Percentiles rank a stretch among this genome's conserved stretches.
Evolutionary conservation across 2,113 vertebrate genomes (phyloP).

Genomic region (Hippocampus barbouri): DNA sequence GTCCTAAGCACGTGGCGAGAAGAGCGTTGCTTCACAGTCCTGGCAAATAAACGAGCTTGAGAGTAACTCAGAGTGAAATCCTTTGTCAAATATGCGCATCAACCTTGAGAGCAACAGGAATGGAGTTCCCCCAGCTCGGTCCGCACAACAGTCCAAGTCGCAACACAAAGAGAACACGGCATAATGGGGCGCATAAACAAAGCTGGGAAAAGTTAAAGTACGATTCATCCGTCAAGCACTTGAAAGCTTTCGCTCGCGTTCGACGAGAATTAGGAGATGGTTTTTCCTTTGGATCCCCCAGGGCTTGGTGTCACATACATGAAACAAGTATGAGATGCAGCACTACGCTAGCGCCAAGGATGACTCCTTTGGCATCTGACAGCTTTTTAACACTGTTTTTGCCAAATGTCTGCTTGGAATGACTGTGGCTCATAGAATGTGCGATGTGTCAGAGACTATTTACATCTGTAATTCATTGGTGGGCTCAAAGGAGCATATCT

Average conservation of each 20-base stretch:
- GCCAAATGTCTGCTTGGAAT: neutral
- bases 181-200: constrained; percentile 10
- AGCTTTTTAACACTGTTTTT: neutral
- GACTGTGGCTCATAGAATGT: neutral
- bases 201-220: constrained; percentile 9
- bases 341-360: neutral
- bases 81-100: constrained; percentile 6
- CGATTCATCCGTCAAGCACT: constrained; percentile 19
- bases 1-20: neutral
- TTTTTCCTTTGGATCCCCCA: constrained; percentile 10
- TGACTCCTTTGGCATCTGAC: neutral
- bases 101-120: constrained; percentile 3
- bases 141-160: neutral
- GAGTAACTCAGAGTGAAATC: neutral
- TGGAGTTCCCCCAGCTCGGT: neutral
- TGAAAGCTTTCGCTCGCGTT: constrained; percentile 23
- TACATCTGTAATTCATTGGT: neutral
- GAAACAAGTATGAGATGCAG: neutral
- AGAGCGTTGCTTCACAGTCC: neutral
- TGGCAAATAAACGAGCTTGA: neutral
- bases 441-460: neutral
- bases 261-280: constrained; percentile 35
- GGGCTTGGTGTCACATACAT: neutral
- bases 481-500: neutral
- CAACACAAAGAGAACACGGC: neutral